Evolutionary conservation across 1,140 invertebrate genomes (phyloP), one percentile per base, ranked within the genome.

Genomic region (Chrysomallon squamiferum): DNA sequence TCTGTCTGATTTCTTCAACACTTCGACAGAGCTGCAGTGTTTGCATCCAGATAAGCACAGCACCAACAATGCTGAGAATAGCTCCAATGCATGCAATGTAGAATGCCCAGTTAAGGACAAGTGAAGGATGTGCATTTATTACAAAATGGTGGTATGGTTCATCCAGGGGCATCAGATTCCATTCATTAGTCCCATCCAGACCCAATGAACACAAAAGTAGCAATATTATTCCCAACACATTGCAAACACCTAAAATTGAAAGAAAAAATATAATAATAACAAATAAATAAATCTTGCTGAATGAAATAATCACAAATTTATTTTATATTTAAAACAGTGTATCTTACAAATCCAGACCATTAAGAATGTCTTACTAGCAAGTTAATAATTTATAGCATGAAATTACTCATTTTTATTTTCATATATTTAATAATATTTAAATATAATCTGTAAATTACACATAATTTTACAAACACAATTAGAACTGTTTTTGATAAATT

Each of bases 11-110:
- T 18, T 54, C 50, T 27, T 54, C 50, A 13, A 54, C 25, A 27
- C 50, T 54, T 13, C 18, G 7, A 30, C 50, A 54, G n/a, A 54
- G 50, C 29, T 54, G 22, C 25, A 54, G 50, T 0, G 50, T 27
- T 11, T 54, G 22, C n/a, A 54, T 27, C 3, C 15, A 15, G 29
- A 65, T 54, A 2, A 65, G 57, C 11, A 65, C 45, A 38, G 54
- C 56, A 22, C 64, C 57, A 7, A n/a, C 56, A 4, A 65, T 27
- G n/a, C 54, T 32, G 22, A 65, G 45, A 2, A 22, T 56, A 5
- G 64, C 57, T 11, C 64, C 64, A 20, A 65, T 59, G 43, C 41
- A 35, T 43, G 64, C 64, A 29, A 65, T 59, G 33, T 65, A 65
- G 18, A 65, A 47, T 4, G 25, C 56, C 64, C 64, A 65, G 57